phyloP scores from a whole-genome alignment of 2,113 vertebrate species.

The Neofelis nebulosa region DNA sequence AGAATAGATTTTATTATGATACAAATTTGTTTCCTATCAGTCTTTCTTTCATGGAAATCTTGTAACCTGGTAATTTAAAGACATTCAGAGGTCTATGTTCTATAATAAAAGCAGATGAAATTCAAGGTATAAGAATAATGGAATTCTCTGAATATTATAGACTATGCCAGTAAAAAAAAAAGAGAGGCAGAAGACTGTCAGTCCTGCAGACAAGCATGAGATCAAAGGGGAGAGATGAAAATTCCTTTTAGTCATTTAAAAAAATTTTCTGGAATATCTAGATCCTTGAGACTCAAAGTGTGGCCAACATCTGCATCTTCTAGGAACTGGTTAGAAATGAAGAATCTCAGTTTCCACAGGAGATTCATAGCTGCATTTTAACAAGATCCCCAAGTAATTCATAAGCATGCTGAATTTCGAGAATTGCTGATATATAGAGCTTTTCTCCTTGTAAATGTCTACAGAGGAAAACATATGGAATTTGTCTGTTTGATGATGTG shows the following conservation, averaged over 20 bases:
- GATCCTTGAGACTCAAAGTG: background rate
- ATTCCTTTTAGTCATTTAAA: background rate
- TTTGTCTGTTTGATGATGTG: background rate
- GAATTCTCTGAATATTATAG: slow-evolving; percentile 17
- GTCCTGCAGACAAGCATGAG: background rate
- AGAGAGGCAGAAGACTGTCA: background rate
- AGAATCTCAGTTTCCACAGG: background rate
- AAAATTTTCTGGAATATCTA: slow-evolving; percentile 3
- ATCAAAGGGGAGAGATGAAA: background rate
- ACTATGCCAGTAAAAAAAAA: background rate
- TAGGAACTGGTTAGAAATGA: background rate
- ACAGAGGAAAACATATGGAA: background rate
- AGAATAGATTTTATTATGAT: background rate
- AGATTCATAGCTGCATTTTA: slow-evolving; percentile 1
- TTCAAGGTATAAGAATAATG: slow-evolving; percentile 27
- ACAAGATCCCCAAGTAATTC: background rate
- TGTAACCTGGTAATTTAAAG: background rate
- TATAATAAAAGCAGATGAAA: background rate
- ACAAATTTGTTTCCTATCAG: background rate
- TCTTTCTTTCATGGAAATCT: background rate
- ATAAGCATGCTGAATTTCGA: background rate
- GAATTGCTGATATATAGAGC: background rate
- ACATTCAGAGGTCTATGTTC: background rate
- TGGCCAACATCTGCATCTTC: background rate
- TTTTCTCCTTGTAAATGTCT: background rate